Percentiles rank a stretch among this genome's conserved stretches.
Evolutionary conservation across 1,140 invertebrate species (phyloP).

Genomic region (Neodiprion virginianus): DNA sequence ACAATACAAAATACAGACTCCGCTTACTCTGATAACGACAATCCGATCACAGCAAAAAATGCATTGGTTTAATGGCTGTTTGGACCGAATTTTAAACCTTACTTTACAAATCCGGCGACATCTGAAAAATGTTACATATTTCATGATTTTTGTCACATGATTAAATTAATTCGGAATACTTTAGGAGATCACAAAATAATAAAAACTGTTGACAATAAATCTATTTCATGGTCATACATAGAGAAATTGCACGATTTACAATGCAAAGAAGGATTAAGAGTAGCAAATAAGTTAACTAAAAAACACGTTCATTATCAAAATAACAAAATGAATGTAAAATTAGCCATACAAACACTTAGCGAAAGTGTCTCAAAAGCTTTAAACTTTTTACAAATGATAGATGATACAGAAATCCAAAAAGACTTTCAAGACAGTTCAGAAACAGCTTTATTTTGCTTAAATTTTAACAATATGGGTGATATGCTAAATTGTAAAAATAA

Average conservation of each 20-base stretch:
- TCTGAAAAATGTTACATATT: conserved; percentile 28
- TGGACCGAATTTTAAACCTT: conserved; percentile 21
- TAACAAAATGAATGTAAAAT: conserved; percentile 47
- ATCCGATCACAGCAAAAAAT: conserved; percentile 32
- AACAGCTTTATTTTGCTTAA: conserved; percentile 36
- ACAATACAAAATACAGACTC: conserved; percentile 2
- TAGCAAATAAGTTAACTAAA: conserved; percentile 40
- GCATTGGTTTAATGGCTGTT: conserved; percentile 39
- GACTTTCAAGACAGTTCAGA: conserved; percentile 36
- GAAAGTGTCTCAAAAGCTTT: conserved; percentile 35
- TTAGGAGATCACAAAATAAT: conserved; percentile 29
- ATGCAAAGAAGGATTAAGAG: conserved; percentile 36
- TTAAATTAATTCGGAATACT: conserved; percentile 39
- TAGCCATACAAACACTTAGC: conserved; percentile 46
- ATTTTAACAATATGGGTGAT: conserved; percentile 2
- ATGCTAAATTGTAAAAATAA: conserved; percentile 9
- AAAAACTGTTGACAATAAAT: conserved; percentile 25
- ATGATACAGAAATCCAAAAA: conserved; percentile 26
- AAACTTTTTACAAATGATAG: conserved; percentile 37
- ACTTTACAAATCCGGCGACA: conserved; percentile 35
- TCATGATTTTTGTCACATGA: conserved; percentile 32
- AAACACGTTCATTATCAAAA: conserved; percentile 41
- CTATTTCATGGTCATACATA: conserved; percentile 40
- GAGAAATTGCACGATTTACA: conserved; percentile 37
- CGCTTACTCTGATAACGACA: conserved; percentile 25